Evolutionary conservation across 2,888 invertebrate genomes (phyloP), one percentile per base, ranked within the genome.

Genomic region (Meandrusa payeni): DNA sequence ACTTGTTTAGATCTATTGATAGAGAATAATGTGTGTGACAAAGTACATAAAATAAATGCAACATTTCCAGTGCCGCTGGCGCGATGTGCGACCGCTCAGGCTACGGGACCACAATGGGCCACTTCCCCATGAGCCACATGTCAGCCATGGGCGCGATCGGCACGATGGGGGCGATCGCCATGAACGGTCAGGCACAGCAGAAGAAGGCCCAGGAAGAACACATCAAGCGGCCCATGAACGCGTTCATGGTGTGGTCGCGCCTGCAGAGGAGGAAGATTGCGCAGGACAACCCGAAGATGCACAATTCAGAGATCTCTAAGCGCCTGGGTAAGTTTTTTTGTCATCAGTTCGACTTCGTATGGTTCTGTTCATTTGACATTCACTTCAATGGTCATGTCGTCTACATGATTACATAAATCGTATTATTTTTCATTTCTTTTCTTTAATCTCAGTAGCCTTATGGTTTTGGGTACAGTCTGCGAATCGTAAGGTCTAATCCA

Each of bases 241-340:
- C 98, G 1, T 98, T 98, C 83, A 98, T 98, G 98, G 98, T 98
- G 33, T 98, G 98, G 97, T 97, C 97, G 5, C 85, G 98, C 47
- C 89, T 96, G 39, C 97, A 97, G 76, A 86, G 98, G 57, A 88
- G 97, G 64, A 97, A 97, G 87, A 98, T 98, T 62, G 97, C 98
- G 0, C 97, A 97, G 80, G 98, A 98, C 65, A 98, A 98, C 77
- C 98, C 98, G 0, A 98, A 98, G 89, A 98, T 98, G 98, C 98
- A 98, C 82, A 98, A 98, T 76, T 97, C 97, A 0, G 98, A 98
- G 83, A 98, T 98, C 57, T 96, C 96, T 4, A 98, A 98, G 76
- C 87, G 97, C 75, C 90, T 98, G 56, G 96, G 95, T 95, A 59
- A 91, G 93, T 85, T 20, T 28, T 15, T 33, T 27, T 26, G 36